A percentile compares a stretch with the other conserved stretches of the same genome.
Evolutionary conservation across 1,140 invertebrate species (phyloP).

Genomic region (Caenorhabditis remanei): DNA sequence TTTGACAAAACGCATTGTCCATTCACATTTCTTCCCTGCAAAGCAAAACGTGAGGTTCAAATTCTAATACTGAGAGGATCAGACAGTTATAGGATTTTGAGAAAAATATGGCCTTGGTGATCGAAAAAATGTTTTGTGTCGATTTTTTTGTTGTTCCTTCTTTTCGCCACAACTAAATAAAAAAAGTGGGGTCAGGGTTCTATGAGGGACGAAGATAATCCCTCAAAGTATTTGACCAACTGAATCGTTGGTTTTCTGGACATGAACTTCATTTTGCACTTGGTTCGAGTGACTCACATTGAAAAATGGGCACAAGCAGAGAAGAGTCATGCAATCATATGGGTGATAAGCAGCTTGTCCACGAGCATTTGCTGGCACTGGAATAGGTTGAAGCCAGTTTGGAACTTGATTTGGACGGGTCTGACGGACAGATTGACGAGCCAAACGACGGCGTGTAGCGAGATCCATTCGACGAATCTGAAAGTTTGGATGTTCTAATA

Average conservation of each 20-base stretch:
- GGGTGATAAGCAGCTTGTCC: slow-evolving; percentile 76
- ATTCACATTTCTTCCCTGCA: slow-evolving; percentile 46
- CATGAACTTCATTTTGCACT: neutral
- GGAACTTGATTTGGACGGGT: slow-evolving; percentile 55
- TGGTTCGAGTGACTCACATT: slow-evolving; percentile 59
- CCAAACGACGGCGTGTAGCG: slow-evolving; percentile 36
- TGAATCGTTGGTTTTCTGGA: neutral
- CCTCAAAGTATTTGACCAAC: slow-evolving; percentile 35
- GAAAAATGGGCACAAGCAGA: slow-evolving; percentile 76
- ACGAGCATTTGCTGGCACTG: slow-evolving; percentile 67
- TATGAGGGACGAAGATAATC: neutral
- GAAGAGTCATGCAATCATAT: slow-evolving; percentile 77
- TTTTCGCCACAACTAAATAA: too few relatives aligned
- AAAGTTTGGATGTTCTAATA: neutral
- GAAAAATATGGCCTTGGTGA: neutral
- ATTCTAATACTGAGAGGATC: neutral
- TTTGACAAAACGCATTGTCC: slow-evolving; percentile 59
- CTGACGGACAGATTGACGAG: slow-evolving; percentile 52
- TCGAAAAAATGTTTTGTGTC: neutral
- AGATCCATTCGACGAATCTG: slow-evolving; percentile 53
- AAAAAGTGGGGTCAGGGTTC: slow-evolving; percentile 14
- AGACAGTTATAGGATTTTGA: slow-evolving; percentile 37
- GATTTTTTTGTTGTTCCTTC: neutral
- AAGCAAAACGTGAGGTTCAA: neutral
- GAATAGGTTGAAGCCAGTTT: slow-evolving; percentile 58